Evolutionary conservation across 2,797 vertebrate species (phyloP).

Genomic region (Phrynocephalus guinanensis): DNA sequence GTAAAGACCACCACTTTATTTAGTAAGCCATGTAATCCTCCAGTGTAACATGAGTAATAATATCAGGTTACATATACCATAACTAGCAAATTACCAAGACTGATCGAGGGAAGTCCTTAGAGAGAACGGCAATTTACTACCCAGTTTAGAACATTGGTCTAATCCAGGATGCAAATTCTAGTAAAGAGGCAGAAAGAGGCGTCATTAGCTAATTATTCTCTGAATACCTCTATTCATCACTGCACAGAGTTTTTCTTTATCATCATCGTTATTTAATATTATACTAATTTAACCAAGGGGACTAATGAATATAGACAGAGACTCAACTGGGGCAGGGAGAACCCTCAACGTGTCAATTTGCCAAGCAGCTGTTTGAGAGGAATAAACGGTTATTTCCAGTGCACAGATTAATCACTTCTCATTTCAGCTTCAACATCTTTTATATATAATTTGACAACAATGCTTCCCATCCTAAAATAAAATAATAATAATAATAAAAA

Average conservation of each 20-base stretch:
- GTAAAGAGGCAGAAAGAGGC: slow-evolving; percentile 59
- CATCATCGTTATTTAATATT: slow-evolving; percentile 53
- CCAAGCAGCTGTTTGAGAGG: slow-evolving; percentile 43
- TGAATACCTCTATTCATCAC: slow-evolving; percentile 50
- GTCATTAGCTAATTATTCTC: slow-evolving; percentile 59
- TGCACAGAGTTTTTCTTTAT: slow-evolving; percentile 50
- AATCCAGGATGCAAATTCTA: slow-evolving; percentile 62
- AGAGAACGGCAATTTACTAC: slow-evolving; percentile 70
- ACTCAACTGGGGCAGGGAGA: slow-evolving; percentile 29
- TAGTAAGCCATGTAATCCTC: slow-evolving; percentile 74
- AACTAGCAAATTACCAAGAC: slow-evolving; percentile 79
- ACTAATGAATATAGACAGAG: slow-evolving; percentile 52
- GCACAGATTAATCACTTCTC: slow-evolving; percentile 27
- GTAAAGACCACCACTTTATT: slow-evolving; percentile 75
- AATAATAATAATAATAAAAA: neutral
- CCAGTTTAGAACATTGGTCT: slow-evolving; percentile 70
- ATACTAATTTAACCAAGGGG: slow-evolving; percentile 48
- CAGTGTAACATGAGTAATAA: slow-evolving; percentile 75
- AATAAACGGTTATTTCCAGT: slow-evolving; percentile 52
- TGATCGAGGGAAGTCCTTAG: slow-evolving; percentile 72
- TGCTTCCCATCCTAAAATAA: neutral
- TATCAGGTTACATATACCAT: slow-evolving; percentile 74
- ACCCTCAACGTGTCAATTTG: slow-evolving; percentile 45
- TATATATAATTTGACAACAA: slow-evolving; percentile 52
- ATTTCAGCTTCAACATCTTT: slow-evolving; percentile 38